These are phyloP conservation scores for Struthidea cinerea DNA, from an alignment of 2,113 vertebrate genomes.

Conservation along the genomic window DNA sequence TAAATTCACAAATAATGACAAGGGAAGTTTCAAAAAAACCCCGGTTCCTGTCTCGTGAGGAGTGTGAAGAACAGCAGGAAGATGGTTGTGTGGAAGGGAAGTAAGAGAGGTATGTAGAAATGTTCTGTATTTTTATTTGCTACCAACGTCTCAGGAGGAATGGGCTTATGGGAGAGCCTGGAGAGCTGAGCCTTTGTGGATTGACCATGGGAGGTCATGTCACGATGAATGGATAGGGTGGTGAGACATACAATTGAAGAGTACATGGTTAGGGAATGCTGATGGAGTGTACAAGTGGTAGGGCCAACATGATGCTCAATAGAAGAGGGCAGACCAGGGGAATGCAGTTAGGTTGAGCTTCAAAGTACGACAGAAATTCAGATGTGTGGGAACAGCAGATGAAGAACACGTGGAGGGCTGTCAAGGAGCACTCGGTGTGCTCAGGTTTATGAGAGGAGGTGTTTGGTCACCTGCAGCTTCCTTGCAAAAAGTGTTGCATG, in stretches of 20 bases:
- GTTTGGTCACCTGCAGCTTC: neutral
- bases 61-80: neutral
- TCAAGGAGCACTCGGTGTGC: neutral
- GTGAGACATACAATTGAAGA: neutral
- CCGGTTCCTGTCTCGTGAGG: neutral
- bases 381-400: neutral
- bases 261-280: neutral
- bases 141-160: neutral
- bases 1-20: neutral
- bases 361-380: neutral
- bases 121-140: neutral
- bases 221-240: neutral
- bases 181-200: neutral
- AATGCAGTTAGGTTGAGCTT: neutral
- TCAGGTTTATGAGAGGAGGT: neutral
- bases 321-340: neutral
- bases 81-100: neutral
- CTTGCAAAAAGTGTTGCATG: neutral
- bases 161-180: neutral
- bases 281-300: neutral
- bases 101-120: neutral
- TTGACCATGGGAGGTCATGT: neutral
- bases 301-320: accelerated
- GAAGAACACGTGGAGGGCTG: neutral
- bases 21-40: neutral